phyloP scores from a whole-genome alignment of 2,888 invertebrate species.

The Siphonodentalium dalli region DNA sequence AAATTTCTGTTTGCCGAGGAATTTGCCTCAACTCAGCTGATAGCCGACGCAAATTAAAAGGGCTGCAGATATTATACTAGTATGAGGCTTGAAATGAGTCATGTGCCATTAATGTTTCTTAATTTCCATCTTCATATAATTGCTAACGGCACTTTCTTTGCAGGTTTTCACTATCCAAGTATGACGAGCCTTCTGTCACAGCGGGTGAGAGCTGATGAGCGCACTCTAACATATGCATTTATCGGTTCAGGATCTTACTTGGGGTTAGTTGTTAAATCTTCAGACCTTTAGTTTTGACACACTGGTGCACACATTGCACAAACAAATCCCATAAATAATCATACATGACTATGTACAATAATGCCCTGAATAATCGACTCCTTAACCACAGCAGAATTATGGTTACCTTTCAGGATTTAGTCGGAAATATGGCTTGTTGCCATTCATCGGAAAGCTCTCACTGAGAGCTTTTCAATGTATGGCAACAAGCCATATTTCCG shows the following conservation, averaged over 20 bases:
- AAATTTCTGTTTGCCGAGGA: too few species aligned
- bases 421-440: too few species aligned
- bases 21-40: too few species aligned
- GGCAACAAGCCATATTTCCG: too few species aligned
- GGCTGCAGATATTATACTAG: background rate
- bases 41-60: too few species aligned
- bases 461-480: too few species aligned
- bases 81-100: background rate
- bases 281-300: background rate
- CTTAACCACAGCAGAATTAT: too few species aligned
- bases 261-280: slow-evolving; percentile 55
- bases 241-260: slow-evolving; percentile 71
- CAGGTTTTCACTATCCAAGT: slow-evolving; percentile 75
- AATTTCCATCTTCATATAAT: background rate
- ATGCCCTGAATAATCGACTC: too few species aligned
- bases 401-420: too few species aligned
- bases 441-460: too few species aligned
- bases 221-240: slow-evolving; percentile 74
- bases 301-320: background rate
- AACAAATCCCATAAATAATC: background rate
- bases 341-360: too few species aligned
- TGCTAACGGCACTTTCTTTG: too few species aligned
- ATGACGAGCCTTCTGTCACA: slow-evolving; percentile 75
- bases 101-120: background rate
- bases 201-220: slow-evolving; percentile 72